A percentile compares a stretch with the other conserved stretches of the same genome.
phyloP scores from a whole-genome alignment of 2,888 invertebrate genomes.

The Eutolmus rufibarbis region DNA sequence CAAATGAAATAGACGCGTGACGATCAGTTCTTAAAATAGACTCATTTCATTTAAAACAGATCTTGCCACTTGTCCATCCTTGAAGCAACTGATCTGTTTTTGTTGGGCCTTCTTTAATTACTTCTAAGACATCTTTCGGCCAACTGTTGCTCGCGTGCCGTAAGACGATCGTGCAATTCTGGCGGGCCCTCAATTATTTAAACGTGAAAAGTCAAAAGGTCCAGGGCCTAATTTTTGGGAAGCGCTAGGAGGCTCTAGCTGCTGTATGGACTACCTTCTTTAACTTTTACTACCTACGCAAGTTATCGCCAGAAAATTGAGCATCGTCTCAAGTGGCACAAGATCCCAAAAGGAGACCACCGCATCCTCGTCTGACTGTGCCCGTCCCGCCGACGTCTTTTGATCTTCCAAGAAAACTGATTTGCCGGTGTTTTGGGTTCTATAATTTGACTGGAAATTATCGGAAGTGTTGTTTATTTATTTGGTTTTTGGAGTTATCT shows the following conservation, averaged over 20 bases:
- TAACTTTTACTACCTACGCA: not conserved
- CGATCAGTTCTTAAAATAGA: not conserved
- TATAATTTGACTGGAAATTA: not conserved
- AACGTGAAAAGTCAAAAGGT: constrained; percentile 24
- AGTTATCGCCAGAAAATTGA: constrained; percentile 7
- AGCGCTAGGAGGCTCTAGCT: not conserved
- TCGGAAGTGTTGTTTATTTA: not conserved
- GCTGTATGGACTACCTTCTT: not conserved
- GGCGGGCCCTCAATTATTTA: constrained; percentile 5
- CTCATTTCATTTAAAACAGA: not conserved
- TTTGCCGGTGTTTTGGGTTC: not conserved
- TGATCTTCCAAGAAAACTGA: constrained; percentile 13
- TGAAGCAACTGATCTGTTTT: not conserved
- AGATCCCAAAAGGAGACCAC: not conserved
- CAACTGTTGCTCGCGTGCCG: constrained; percentile 53
- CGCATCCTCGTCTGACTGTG: not conserved
- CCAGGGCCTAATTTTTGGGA: not conserved
- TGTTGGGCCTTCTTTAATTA: not conserved
- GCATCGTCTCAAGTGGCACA: not conserved
- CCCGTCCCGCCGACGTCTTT: not conserved
- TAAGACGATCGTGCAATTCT: constrained; percentile 46
- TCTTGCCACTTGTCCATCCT: not conserved
- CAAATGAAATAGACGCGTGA: no score
- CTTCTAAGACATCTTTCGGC: constrained; percentile 47
- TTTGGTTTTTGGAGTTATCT: not conserved